Evolutionary conservation across 2,888 invertebrate species (phyloP).

Genomic region (Amphipyra tragopoginis): DNA sequence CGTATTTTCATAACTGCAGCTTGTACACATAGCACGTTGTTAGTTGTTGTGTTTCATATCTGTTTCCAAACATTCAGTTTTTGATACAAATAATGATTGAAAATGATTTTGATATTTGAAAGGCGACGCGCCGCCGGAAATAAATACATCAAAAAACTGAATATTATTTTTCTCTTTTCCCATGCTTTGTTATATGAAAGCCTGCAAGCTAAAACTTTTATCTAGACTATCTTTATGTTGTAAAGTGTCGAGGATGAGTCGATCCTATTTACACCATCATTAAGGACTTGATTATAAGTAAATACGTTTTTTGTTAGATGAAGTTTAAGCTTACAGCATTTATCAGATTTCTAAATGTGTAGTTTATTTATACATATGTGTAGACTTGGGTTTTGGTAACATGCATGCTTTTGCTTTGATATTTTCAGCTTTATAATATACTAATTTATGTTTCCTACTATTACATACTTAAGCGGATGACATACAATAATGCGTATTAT

Average conservation of each 20-base stretch:
- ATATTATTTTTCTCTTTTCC: slow-evolving; percentile 16
- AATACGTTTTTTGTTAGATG: background rate
- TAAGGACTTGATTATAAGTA: too few species aligned
- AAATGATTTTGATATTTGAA: background rate
- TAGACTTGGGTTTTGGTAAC: slow-evolving; percentile 25
- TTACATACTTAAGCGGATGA: slow-evolving; percentile 12
- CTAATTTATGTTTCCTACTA: background rate
- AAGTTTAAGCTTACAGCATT: slow-evolving; percentile 47
- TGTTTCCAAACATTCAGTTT: slow-evolving; percentile 34
- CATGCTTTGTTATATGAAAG: slow-evolving; percentile 9
- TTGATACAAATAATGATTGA: background rate
- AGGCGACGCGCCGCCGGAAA: background rate
- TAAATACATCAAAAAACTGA: slow-evolving; percentile 24
- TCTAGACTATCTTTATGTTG: too few species aligned
- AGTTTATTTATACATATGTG: slow-evolving; percentile 13
- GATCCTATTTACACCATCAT: background rate
- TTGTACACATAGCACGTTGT: slow-evolving; percentile 56
- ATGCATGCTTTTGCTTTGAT: slow-evolving; percentile 49
- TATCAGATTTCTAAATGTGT: slow-evolving; percentile 15
- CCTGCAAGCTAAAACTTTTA: slow-evolving; percentile 43
- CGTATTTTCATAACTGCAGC: slow-evolving; percentile 62
- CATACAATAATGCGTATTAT: slow-evolving; percentile 11
- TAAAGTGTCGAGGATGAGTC: background rate
- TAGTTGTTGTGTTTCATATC: slow-evolving; percentile 33
- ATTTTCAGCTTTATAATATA: slow-evolving; percentile 14